Base-by-base conservation (phyloP, 2,797 vertebrate species). In the Apodemus agrarius region DNA sequence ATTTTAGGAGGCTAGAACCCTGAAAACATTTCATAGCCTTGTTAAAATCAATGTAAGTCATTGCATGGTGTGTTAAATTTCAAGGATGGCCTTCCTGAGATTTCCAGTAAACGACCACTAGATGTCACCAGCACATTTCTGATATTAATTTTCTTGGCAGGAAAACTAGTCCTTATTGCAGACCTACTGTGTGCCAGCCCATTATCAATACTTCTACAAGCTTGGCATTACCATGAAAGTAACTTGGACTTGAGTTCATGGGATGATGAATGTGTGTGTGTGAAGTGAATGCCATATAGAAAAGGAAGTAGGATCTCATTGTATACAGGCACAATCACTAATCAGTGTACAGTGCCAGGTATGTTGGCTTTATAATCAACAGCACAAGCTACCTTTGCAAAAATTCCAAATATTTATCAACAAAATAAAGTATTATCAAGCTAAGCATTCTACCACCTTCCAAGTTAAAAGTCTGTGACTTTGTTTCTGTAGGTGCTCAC, bases 121-220 rank as follows among this genome's bases (percentile, higher is more conserved):
- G 97, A 94, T 97, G 97, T 89, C 97, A 79, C 85, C 92, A 94
- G 75, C 82, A 97, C 37, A 96, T 97, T 97, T 97, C 85, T 79
- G 59, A 91, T 91, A 57, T 26, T n/a, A 76, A 54, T 37, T 75
- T 88, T 17, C 46, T 24, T 46, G 49, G 13, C 4, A 72, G 52
- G 43, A 5, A 11, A 8, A 12, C 29, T 61, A 91, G 40, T 26
- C 26, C 90, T 96, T 65, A 37, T 11, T 92, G 69, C 87, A 65
- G 72, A 81, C 92, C 92, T 97, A 97, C 95, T 97, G 46, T 59
- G 94, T 92, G 52, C 19, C 74, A 65, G 19, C 16, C 6, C 6
- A 4, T 78, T 96, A 54, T 22, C 43, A 95, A 86, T 83, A 65
- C 90, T 31, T 92, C 49, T 91, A 11, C 21, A 43, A 78, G 59